Base-by-base conservation (phyloP, 2,113 vertebrate genomes). In the Hystrix cristata region DNA sequence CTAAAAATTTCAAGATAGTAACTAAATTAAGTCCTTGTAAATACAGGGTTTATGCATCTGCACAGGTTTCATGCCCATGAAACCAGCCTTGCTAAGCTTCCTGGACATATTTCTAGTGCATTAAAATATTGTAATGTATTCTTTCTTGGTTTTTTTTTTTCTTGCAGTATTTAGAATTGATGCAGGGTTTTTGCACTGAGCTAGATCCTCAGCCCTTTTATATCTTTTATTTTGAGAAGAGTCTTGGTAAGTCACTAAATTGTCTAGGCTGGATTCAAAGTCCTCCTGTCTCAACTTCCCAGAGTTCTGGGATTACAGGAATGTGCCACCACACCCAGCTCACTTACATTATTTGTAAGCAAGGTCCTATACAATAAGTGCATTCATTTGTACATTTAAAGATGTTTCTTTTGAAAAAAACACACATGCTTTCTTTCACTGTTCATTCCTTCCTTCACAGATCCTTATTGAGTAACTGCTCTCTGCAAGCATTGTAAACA, bases 1-100 rank as follows among this genome's bases (percentile, higher is more conserved):
- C 74, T 84, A 81, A 72, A 21, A 89, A 48, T 94, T 95, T 94
- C 67, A 94, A 72, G 60, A 95, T 25, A 43, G 31, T 74, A 89
- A 89, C 60, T 85, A 96, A 95, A 60, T 23, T 9, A 57, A 91
- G 51, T 1, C 57, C 25, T 64, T 95, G 67, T 79, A 78, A 92
- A 90, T 27, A 43, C 2, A 13, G 55, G 16, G 4, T 25, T 14
- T 55, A 16, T 29, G 29, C 53, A 67, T 65, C 43, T 48, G 29
- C 14, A 38, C 1, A 19, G 43, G 34, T 60, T 65, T n/a, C 72
- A 38, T 12, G 46, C 18, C 9, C 14, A 7, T 87, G 69, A 88
- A 81, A 29, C 27, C 34, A 76, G 5, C 21, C 46, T 31, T 69
- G 11, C 72, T 88, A 59, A 16, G n/a, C 80, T 93, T 88, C 53